Base-by-base conservation (phyloP, 2,113 vertebrate genomes). In the Todiramphus chloris region DNA sequence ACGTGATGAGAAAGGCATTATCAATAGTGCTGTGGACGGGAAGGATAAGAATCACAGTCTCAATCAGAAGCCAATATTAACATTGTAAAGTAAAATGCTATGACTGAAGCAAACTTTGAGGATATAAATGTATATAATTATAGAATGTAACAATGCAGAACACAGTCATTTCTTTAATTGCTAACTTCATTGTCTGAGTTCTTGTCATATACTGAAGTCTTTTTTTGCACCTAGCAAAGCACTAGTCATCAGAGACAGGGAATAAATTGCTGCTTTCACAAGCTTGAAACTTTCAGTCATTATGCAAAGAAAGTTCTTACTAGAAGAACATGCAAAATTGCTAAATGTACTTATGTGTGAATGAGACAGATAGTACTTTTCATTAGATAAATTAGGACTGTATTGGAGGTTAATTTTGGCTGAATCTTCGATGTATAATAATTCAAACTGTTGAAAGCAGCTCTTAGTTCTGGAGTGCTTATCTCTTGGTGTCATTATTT, bases 211-310 rank as follows among this genome's bases (percentile, higher is more conserved):
- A 41, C 30, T 41, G 13, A 72, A 94, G 67, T 48, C 23, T 51
- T 82, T 83, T 53, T 77, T 75, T 84, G 10, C 18, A 85, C 70
- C 33, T 85, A 28, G 88, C 46, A 55, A 75, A 64, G 37, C 72
- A 10, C 39, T n/a, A 11, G 51, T 96, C 39, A 13, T 68, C 35
- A 67, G n/a, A 85, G 56, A 46, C 28, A 70, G 60, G 6, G 74
- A 91, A 62, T 3, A 95, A 93, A 88, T 90, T 90, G 50, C n/a
- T 80, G 44, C 90, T 89, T 95, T 95, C 51, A 69, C 25, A 46
- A 66, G 78, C 58, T 69, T 83, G 33, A 87, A 83, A 83, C 30
- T 91, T 94, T n/a, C 33, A 87, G n/a, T 75, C 50, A 24, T 62
- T 69, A 53, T 16, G 35, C 16, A 50, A 76, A 64, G 46, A 51